Conservation (phyloP, 2,797 vertebrate species). For the Muscicapa striata region DNA sequence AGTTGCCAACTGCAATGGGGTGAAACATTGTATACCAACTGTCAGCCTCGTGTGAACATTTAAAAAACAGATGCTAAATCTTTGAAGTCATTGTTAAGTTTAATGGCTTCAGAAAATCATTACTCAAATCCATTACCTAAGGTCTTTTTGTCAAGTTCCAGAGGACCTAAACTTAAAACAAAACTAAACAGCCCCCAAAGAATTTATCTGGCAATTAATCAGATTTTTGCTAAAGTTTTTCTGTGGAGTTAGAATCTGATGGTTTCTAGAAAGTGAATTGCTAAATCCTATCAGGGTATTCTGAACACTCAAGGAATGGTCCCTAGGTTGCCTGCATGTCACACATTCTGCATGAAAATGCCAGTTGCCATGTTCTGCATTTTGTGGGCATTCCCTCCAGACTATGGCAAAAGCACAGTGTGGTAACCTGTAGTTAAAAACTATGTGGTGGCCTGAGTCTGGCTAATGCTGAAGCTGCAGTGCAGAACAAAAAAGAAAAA, state of each 20-base stretch:
- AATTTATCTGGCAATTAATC: constrained; percentile 24
- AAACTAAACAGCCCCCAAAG: neutral
- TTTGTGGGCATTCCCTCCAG: neutral
- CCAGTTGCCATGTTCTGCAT: neutral
- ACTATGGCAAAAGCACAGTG: neutral
- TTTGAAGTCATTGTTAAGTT: constrained; percentile 69
- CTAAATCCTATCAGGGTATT: neutral
- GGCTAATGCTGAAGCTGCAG: neutral
- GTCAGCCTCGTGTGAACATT: constrained; percentile 53
- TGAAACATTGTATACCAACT: constrained; percentile 52
- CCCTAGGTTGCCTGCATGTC: neutral
- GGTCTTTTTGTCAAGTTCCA: constrained; percentile 47
- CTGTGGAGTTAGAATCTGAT: neutral
- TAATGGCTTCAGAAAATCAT: constrained; percentile 70
- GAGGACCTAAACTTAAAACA: constrained; percentile 28
- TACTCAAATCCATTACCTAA: constrained; percentile 49
- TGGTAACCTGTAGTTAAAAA: neutral
- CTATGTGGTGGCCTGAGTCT: neutral
- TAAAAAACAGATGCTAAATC: constrained; percentile 61
- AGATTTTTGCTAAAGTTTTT: neutral
- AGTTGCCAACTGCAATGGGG: constrained; percentile 37
- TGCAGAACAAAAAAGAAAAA: neutral
- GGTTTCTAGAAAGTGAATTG: neutral
- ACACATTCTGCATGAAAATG: neutral
- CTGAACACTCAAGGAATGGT: neutral